A percentile compares a stretch with the other conserved stretches of the same genome.
phyloP scores from a whole-genome alignment of 2,113 vertebrate genomes.

The Callaeas wilsoni region DNA sequence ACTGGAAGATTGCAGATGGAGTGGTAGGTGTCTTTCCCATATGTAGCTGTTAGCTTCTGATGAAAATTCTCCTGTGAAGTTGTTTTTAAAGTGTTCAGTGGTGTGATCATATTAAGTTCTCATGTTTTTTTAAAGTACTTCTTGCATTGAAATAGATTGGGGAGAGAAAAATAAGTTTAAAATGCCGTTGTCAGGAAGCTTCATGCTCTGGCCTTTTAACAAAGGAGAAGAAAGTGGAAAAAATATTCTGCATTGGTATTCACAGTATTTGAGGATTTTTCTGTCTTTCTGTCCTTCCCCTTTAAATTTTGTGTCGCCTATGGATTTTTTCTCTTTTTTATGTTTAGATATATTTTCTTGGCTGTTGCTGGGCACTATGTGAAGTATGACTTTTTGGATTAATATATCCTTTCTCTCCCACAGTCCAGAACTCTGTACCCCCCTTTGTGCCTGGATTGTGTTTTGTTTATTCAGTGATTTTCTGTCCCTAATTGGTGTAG shows the following conservation, averaged over 20 bases:
- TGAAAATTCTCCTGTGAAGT: not conserved
- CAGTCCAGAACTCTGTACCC: not conserved
- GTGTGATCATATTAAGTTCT: not conserved
- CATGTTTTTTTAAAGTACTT: not conserved
- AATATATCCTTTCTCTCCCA: not conserved
- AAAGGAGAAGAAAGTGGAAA: not conserved
- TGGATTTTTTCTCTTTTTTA: not conserved
- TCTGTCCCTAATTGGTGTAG: not conserved
- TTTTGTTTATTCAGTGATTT: not conserved
- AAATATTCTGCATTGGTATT: not conserved
- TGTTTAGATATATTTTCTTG: not conserved
- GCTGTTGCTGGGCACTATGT: not conserved
- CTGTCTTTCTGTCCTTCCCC: not conserved
- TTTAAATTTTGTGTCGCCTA: not conserved
- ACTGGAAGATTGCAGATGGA: slow-evolving; percentile 84
- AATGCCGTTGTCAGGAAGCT: not conserved
- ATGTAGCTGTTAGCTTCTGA: not conserved
- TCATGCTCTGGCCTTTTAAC: not conserved
- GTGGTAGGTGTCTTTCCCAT: slow-evolving; percentile 73
- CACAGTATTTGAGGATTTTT: not conserved
- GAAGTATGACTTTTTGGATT: not conserved
- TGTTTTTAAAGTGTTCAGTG: not conserved
- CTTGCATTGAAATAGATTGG: not conserved
- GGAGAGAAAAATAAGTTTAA: not conserved
- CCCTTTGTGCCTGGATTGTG: not conserved